Conservation (phyloP, 2,888 invertebrate genomes). For the Agrilus cyanescens region DNA sequence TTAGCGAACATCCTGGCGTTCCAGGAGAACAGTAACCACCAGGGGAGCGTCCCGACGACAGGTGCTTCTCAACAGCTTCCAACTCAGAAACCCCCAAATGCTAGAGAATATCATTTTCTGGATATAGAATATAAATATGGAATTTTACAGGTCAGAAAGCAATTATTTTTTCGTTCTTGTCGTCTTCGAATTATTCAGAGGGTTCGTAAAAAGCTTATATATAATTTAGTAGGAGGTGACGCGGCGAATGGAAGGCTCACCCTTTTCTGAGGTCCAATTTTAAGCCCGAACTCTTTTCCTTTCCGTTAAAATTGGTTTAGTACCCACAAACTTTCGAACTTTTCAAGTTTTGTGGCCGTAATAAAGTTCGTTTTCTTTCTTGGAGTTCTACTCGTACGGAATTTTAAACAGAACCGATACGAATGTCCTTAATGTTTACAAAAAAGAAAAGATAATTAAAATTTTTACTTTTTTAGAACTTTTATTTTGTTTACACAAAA, state of each 20-base stretch:
- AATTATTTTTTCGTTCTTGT: constrained; percentile 1
- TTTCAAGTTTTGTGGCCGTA: neutral
- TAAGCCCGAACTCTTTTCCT: no score
- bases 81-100: constrained; percentile 47
- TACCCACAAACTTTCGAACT: neutral
- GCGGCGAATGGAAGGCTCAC: no score
- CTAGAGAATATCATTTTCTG: constrained; percentile 75
- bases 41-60: constrained; percentile 34
- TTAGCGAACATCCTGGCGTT: constrained; percentile 80
- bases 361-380: neutral
- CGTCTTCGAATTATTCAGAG: no score
- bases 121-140: constrained; percentile 92
- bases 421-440: no score
- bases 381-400: neutral
- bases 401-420: neutral
- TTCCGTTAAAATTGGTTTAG: neutral
- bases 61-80: constrained; percentile 36
- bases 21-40: constrained; percentile 49
- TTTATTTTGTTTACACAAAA: no score
- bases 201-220: no score
- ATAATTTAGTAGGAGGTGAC: no score
- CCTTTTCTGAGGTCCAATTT: no score
- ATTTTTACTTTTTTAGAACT: no score
- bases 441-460: no score
- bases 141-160: constrained; percentile 65